Conservation (phyloP, 2,113 vertebrate species). For the Proteles cristata region DNA sequence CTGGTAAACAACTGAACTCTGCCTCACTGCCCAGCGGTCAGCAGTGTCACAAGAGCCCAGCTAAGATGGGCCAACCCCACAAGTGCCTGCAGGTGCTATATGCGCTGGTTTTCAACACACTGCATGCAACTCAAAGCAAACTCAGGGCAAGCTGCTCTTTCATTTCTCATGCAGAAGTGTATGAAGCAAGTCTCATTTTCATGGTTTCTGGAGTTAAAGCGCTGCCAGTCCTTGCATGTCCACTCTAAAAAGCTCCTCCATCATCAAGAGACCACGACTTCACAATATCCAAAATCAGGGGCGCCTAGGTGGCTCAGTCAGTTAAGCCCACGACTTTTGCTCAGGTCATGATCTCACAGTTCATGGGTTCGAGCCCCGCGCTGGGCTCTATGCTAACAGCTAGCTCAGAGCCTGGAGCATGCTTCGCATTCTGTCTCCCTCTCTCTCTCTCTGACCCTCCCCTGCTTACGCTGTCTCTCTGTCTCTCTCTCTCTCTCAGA, state of each 20-base stretch:
- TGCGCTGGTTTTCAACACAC: background rate
- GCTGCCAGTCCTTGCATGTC: background rate
- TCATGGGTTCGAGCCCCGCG: too few species aligned
- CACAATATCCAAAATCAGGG: background rate
- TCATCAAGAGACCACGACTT: background rate
- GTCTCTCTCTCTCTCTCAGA: too few species aligned
- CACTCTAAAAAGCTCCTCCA: background rate
- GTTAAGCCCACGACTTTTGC: too few species aligned
- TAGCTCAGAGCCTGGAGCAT: too few species aligned
- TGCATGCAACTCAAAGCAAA: background rate
- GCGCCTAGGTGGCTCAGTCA: too few species aligned
- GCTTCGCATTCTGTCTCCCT: too few species aligned
- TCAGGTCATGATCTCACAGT: too few species aligned
- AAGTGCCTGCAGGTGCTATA: background rate
- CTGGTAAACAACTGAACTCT: background rate
- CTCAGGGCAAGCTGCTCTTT: background rate
- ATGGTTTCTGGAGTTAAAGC: background rate
- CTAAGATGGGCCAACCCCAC: background rate
- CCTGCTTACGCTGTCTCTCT: too few species aligned
- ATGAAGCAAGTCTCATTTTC: background rate
- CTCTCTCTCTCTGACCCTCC: too few species aligned
- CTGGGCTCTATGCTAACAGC: too few species aligned
- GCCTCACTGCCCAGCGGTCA: background rate
- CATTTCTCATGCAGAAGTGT: background rate
- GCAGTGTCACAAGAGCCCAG: background rate